Percentiles rank a stretch among this genome's conserved stretches.
phyloP scores from a whole-genome alignment of 2,888 invertebrate species.

The Eledona agricola region DNA sequence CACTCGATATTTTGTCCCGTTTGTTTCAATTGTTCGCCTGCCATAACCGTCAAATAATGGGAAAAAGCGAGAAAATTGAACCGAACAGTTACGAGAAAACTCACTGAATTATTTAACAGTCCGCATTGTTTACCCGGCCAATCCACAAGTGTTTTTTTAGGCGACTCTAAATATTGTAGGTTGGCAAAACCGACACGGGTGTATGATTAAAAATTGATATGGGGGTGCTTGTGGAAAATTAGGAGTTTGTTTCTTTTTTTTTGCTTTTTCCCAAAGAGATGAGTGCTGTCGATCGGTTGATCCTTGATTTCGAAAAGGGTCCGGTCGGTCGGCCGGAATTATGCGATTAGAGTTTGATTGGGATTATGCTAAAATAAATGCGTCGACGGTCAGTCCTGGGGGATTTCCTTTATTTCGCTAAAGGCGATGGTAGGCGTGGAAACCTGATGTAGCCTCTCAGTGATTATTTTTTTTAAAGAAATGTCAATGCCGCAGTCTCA shows the following conservation, averaged over 20 bases:
- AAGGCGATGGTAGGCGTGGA: too few species aligned
- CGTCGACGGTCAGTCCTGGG: conserved; percentile 10
- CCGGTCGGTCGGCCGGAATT: conserved; percentile 13
- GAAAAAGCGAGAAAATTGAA: conserved; percentile 26
- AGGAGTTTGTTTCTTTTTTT: too few species aligned
- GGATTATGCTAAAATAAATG: conserved; percentile 21
- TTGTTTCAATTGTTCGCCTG: conserved; percentile 23
- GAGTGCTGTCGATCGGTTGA: conserved; percentile 8
- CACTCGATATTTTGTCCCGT: conserved; percentile 21
- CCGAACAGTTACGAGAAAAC: conserved; percentile 24
- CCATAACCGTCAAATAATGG: conserved; percentile 27
- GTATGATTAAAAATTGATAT: conserved; percentile 22
- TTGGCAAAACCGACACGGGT: conserved; percentile 21
- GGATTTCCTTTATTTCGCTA: too few species aligned
- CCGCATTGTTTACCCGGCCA: conserved; percentile 35
- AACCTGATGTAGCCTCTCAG: too few species aligned
- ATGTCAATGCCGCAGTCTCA: too few species aligned
- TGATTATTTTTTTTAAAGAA: too few species aligned
- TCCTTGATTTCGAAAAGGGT: conserved; percentile 5
- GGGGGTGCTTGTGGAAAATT: conserved; percentile 3
- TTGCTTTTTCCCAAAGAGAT: conserved; percentile 1
- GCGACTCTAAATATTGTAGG: conserved; percentile 30
- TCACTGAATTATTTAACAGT: conserved; percentile 32
- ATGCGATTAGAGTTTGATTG: conserved; percentile 17
- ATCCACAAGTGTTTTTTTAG: conserved; percentile 34